Base-by-base conservation (phyloP, 1,140 invertebrate species). In the Teleogryllus occipitalis region DNA sequence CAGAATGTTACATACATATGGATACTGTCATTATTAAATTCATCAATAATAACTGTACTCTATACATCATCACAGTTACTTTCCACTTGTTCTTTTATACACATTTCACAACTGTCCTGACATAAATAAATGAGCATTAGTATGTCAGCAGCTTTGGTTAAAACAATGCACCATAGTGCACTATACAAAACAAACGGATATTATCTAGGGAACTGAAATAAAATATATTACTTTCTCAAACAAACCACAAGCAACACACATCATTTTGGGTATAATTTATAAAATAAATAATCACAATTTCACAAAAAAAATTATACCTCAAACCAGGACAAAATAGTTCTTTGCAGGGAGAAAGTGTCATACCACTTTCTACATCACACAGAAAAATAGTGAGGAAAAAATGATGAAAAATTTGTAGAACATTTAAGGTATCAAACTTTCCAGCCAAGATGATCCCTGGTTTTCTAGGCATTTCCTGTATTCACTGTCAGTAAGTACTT, bases 231-330 rank as follows among this genome's bases (percentile, higher is more conserved):
- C 54, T 65, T 65, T 65, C 54, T 65, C 54, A 65, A 65, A 65
- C 54, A 65, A 65, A 65, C 54, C 54, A 65, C 54, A 65, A 65
- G 54, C 54, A 65, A 65, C 54, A 65, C 54, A 65, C 54, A 65
- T 65, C 54, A 65, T 65, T 65, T 65, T 65, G 18, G 54, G 54
- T 65, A 65, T 65, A 65, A 65, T 65, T 65, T 65, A 65, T 65
- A 65, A 65, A 65, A 65, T 65, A 65, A 65, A 65, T 65, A 65
- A 65, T 65, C 54, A 65, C 54, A 65, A 65, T 65, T 65, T 65
- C 54, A 65, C 54, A 65, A 65, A 65, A 65, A 65, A 65, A 65
- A 65, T 65, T 65, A 65, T 65, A 65, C 54, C 54, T 65, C 54
- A 65, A 65, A 65, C 54, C 54, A 65, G 54, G 54, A 65, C 18